Base-by-base conservation (phyloP, 2,888 invertebrate species). In the Drosophila testacea region DNA sequence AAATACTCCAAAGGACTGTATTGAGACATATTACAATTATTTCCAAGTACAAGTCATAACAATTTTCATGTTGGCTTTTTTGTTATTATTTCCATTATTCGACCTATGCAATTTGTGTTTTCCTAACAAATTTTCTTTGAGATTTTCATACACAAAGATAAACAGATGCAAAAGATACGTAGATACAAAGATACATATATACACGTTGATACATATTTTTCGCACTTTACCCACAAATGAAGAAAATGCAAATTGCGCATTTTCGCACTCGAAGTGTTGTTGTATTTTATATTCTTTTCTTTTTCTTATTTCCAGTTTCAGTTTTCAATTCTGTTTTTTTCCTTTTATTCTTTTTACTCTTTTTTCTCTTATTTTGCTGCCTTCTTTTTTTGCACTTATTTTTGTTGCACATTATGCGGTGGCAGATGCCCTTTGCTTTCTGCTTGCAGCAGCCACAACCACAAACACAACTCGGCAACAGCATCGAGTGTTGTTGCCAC, bases 201-300 rank as follows among this genome's bases (percentile, higher is more conserved):
- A 36, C 30, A 34, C 13, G 11, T 28, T 22, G 9, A 56, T 60
- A 30, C 22, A 44, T 60, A 52, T 72, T 65, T 52, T 47, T 68
- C 48, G 57, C 60, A 72, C 77, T 59, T 57, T 62, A 60, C 28
- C 64, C 65, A 32, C 65, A 77, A 77, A 76, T 65, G 67, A 74
- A 64, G 79, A 64, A 77, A 79, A 78, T 77, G 77, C 77, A 77
- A 77, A 77, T 77, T 77, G 75, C 57, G 74, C 67, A 51, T 70
- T 73, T 77, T 77, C 54, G 42, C 75, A 70, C 67, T 64, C 28
- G 30, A 38, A 16, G 16, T 28, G 28, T 16, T 13, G 47, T 39
- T 57, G 50, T 22, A 7, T 28, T 69, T 9, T 22, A 50, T 47
- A 54, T 42, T 30, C 32, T 51, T 68, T 50, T 32, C 48, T 48